A percentile compares a stretch with the other conserved stretches of the same genome.
These are phyloP conservation scores for Diloba caeruleocephala DNA, from an alignment of 2,888 invertebrate genomes.

Conservation along the genomic window DNA sequence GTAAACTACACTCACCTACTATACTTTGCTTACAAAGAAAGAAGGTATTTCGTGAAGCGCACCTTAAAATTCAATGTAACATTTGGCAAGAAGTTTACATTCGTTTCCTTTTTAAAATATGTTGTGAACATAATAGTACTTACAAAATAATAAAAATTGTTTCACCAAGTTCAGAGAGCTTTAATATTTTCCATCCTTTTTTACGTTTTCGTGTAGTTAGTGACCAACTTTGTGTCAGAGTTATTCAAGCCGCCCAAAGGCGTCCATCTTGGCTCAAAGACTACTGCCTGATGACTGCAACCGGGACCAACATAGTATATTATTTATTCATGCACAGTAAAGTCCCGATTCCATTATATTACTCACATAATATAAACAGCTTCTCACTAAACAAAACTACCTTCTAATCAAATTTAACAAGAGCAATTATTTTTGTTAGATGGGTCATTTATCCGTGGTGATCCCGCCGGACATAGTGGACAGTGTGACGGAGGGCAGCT, in stretches of 20 bases:
- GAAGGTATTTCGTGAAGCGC: conserved; percentile 38
- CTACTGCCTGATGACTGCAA: no score
- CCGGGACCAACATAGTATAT: no score
- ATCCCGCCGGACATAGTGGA: conserved; percentile 96
- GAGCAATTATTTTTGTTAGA: conserved; percentile 85
- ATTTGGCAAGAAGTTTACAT: conserved; percentile 40
- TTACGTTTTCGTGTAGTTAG: no score
- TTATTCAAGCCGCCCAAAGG: no score
- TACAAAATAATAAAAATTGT: conserved; percentile 25
- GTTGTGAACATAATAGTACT: conserved; percentile 10
- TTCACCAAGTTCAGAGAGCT: conserved; percentile 30
- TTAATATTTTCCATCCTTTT: conserved; percentile 30
- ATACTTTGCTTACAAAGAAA: conserved; percentile 37
- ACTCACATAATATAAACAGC: neutral
- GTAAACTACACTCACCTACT: conserved; percentile 76
- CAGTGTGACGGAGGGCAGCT: conserved; percentile 92
- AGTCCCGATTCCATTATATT: conserved; percentile 3
- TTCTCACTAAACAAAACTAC: conserved; percentile 33
- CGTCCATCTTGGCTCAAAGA: no score
- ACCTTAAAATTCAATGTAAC: conserved; percentile 32
- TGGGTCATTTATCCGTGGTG: conserved; percentile 95
- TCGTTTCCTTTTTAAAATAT: conserved; percentile 37
- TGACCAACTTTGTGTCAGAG: no score
- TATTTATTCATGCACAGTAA: no score
- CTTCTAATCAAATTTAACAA: conserved; percentile 38